Evolutionary conservation across 1,140 invertebrate genomes (phyloP), one percentile per base, ranked within the genome.

Genomic region (Zaprionus nigranus): DNA sequence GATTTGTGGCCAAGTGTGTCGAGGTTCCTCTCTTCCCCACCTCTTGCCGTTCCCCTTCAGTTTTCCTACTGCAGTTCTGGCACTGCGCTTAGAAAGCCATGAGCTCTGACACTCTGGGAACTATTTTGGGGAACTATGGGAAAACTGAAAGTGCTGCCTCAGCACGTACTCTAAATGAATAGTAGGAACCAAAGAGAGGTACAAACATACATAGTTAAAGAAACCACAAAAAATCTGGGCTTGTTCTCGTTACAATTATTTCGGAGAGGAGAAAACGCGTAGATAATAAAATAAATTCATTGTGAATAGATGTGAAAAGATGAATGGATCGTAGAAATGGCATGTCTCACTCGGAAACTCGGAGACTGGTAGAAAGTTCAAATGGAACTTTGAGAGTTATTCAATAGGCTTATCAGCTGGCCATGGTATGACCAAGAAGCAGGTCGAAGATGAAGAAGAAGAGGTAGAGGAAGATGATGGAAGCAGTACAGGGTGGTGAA

Each of bases 1-100:
- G 84, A 87, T 87, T 87, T 87, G 84, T 87, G 69, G 77, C n/a
- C 68, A 70, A 13, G 26, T 64, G 46, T 43, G 40, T 58, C 20
- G 61, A 49, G 49, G 49, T 24, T 49, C 9, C n/a, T n/a, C 38
- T n/a, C 5, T 7, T n/a, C 5, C 6, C 38, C 13, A 5, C 5
- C 38, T 40, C 12, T n/a, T 43, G n/a, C 40, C 13, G 22, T 11
- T 20, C 1, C 49, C 53, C 22, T n/a, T 2, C 4, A 9, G n/a
- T 15, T 38, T 30, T 30, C 28, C 34, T 12, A 58, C 24, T 67
- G 71, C 71, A 67, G 43, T 70, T 71, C 53, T 65, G 12, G 17
- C 17, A 62, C 34, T 57, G 65, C 38, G 72, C 72, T 82, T 87
- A 80, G 84, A 88, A 80, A 88, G 76, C 74, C 49, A 17, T 40